Evolutionary conservation across 2,113 vertebrate genomes (phyloP).

Genomic region (Paralichthys olivaceus): DNA sequence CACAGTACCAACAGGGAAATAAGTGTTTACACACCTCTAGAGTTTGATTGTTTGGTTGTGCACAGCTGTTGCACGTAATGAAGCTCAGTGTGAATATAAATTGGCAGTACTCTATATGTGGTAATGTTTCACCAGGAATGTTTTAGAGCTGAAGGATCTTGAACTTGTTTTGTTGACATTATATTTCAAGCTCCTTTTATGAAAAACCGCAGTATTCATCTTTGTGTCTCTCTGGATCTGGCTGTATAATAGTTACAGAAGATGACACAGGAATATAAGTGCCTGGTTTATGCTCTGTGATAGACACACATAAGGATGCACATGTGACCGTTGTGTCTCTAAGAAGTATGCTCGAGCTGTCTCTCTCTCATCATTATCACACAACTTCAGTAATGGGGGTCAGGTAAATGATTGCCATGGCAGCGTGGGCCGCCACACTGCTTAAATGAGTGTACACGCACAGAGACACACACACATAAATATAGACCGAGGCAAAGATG

Average conservation of each 20-base stretch:
- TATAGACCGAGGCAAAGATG: conserved; percentile 36
- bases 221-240: background rate
- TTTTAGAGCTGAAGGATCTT: background rate
- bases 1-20: conserved; percentile 26
- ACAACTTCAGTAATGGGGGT: conserved; percentile 61
- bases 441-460: conserved; percentile 23
- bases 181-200: conserved; percentile 2
- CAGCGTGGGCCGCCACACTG: conserved; percentile 50
- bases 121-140: conserved; percentile 2
- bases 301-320: conserved; percentile 11
- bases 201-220: background rate
- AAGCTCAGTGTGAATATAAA: conserved; percentile 17
- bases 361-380: conserved; percentile 59
- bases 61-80: conserved; percentile 36
- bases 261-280: background rate
- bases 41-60: conserved; percentile 20
- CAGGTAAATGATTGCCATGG: conserved; percentile 71
- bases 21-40: conserved; percentile 19
- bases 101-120: background rate
- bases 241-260: background rate
- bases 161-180: background rate
- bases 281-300: conserved; percentile 1
- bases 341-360: conserved; percentile 54
- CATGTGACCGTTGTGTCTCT: conserved; percentile 23
- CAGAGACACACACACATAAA: conserved; percentile 19